Percentiles rank a stretch among this genome's conserved stretches.
Conservation (phyloP, 2,113 vertebrate species). For the Prionailurus bengalensis region DNA sequence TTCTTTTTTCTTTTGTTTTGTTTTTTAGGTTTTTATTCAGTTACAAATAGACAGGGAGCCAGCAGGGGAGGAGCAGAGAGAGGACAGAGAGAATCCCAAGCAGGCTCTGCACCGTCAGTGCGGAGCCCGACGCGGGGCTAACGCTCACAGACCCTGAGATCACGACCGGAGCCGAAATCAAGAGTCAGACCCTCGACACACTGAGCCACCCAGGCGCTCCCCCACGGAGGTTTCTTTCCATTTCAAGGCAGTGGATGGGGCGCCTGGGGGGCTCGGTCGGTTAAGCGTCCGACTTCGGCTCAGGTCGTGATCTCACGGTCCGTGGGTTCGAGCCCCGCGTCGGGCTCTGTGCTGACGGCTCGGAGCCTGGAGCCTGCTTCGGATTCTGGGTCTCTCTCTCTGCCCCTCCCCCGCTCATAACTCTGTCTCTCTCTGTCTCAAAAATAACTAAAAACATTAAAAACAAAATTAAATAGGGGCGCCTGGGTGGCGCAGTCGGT, state of each 20-base stretch:
- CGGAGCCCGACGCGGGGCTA: accelerated
- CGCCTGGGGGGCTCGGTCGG: too few relatives aligned
- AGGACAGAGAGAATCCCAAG: not conserved
- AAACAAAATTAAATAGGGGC: too few relatives aligned
- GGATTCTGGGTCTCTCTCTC: too few relatives aligned
- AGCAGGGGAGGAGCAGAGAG: not conserved
- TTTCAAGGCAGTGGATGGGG: not conserved
- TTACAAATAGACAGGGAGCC: not conserved
- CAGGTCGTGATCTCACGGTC: too few relatives aligned
- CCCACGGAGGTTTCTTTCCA: not conserved
- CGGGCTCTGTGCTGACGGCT: too few relatives aligned
- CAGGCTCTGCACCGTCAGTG: not conserved
- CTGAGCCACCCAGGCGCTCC: not conserved
- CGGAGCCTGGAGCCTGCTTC: accelerated
- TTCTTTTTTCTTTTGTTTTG: not conserved
- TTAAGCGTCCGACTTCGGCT: too few relatives aligned
- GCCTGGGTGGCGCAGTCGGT: too few relatives aligned
- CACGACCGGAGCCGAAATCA: not conserved
- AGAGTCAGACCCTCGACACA: accelerated
- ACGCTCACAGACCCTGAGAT: not conserved
- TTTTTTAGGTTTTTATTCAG: not conserved
- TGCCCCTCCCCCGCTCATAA: too few relatives aligned
- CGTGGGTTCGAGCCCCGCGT: too few relatives aligned
- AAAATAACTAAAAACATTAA: too few relatives aligned
- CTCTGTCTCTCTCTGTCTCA: too few relatives aligned